A percentile compares a stretch with the other conserved stretches of the same genome.
phyloP scores from a whole-genome alignment of 2,888 invertebrate species.

The Diarsia mendica region DNA sequence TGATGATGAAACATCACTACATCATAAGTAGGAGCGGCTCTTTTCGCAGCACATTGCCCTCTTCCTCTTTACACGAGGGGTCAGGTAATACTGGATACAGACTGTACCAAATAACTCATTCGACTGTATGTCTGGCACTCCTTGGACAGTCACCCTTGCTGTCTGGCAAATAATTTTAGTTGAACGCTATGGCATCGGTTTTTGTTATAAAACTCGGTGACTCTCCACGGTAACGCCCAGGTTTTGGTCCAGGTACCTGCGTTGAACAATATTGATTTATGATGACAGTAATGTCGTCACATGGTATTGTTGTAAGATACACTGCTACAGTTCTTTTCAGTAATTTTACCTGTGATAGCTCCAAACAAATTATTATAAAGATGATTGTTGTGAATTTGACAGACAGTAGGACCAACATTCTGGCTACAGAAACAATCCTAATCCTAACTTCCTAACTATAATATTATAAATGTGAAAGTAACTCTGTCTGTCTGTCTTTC shows the following conservation, averaged over 20 bases:
- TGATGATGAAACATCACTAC: too few species aligned
- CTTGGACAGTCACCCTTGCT: not conserved
- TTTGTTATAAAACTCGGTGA: not conserved
- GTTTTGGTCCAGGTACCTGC: not conserved
- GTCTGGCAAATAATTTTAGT: slow-evolving; percentile 2
- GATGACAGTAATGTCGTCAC: not conserved
- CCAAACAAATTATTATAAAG: not conserved
- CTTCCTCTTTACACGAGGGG: too few species aligned
- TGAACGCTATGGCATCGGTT: too few species aligned
- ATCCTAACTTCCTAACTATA: too few species aligned
- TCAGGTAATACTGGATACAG: too few species aligned
- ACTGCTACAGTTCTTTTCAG: not conserved
- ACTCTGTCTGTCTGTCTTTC: too few species aligned
- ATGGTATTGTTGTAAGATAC: not conserved
- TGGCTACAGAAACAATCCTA: too few species aligned
- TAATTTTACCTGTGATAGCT: not conserved
- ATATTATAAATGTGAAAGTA: too few species aligned
- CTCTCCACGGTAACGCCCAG: not conserved
- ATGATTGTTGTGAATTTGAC: not conserved
- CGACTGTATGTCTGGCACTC: slow-evolving; percentile 4
- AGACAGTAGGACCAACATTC: not conserved
- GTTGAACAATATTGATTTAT: slow-evolving; percentile 3
- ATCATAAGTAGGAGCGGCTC: too few species aligned
- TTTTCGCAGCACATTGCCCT: too few species aligned
- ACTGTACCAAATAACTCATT: not conserved